A percentile compares a stretch with the other conserved stretches of the same genome.
phyloP scores from a whole-genome alignment of 2,113 vertebrate genomes.

The Nipponia nippon region DNA sequence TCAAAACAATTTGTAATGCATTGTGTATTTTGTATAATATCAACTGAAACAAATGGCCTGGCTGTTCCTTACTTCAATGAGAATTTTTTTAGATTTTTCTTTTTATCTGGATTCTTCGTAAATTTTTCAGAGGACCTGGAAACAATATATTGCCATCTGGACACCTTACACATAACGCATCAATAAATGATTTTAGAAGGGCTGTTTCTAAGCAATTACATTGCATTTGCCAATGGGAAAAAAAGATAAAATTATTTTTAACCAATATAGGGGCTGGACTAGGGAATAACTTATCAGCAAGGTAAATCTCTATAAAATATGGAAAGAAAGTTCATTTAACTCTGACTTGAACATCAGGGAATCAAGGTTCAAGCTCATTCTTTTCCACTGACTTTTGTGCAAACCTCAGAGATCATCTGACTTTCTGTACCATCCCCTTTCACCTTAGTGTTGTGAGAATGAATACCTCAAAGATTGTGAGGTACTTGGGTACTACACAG shows the following conservation, averaged over 20 bases:
- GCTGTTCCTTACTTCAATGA: not conserved
- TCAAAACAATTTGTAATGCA: not conserved
- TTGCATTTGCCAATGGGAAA: not conserved
- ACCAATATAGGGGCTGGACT: not conserved
- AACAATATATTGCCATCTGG: not conserved
- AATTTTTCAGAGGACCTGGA: not conserved
- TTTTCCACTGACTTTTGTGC: not conserved
- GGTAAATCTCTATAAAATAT: not conserved
- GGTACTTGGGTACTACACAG: not conserved
- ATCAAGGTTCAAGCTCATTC: not conserved
- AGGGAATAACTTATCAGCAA: not conserved
- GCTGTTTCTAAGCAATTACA: not conserved
- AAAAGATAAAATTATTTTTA: not conserved
- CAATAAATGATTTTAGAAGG: not conserved
- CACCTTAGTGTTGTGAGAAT: not conserved
- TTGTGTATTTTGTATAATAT: not conserved
- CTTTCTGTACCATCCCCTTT: not conserved
- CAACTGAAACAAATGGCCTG: not conserved
- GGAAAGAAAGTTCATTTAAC: not conserved
- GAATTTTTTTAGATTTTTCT: not conserved
- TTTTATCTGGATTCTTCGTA: not conserved
- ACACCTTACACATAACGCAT: not conserved
- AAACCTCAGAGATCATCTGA: not conserved
- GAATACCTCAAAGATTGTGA: not conserved
- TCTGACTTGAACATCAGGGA: not conserved